Evolutionary conservation across 2,888 invertebrate genomes (phyloP).

Genomic region (Lasioglossum calceatum): DNA sequence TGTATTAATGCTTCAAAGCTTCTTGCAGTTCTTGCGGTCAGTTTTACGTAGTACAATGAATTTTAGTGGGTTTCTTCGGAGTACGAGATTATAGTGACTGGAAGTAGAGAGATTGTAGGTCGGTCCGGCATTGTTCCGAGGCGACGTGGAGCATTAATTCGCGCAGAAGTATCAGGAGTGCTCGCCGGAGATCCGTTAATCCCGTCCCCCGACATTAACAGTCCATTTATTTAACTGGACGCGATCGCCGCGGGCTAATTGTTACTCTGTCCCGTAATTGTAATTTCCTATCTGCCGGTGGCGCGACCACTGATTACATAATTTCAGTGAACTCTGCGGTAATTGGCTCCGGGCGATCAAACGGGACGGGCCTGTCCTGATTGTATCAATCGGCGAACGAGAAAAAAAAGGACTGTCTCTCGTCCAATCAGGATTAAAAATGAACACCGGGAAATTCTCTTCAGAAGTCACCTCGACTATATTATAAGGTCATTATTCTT

Average conservation of each 20-base stretch:
- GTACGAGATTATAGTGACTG: not conserved
- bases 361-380: not conserved
- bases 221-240: slow-evolving; percentile 47
- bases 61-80: not conserved
- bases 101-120: not conserved
- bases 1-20: not conserved
- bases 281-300: slow-evolving; percentile 48
- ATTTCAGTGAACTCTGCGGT: slow-evolving; percentile 24
- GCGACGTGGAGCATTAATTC: not conserved
- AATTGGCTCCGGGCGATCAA: slow-evolving; percentile 22
- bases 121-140: not conserved
- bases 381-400: not conserved
- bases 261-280: slow-evolving; percentile 41
- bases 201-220: slow-evolving; percentile 3
- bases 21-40: not conserved
- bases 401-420: not conserved
- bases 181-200: slow-evolving; percentile 20
- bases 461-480: not conserved
- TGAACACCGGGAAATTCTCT: not conserved
- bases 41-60: not conserved
- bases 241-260: slow-evolving; percentile 35
- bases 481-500: not conserved
- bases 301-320: slow-evolving; percentile 45
- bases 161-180: not conserved
- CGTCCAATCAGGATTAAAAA: not conserved